These are phyloP conservation scores for Gobiocypris rarus DNA, from an alignment of 2,113 vertebrate species.

Conservation along the genomic window DNA sequence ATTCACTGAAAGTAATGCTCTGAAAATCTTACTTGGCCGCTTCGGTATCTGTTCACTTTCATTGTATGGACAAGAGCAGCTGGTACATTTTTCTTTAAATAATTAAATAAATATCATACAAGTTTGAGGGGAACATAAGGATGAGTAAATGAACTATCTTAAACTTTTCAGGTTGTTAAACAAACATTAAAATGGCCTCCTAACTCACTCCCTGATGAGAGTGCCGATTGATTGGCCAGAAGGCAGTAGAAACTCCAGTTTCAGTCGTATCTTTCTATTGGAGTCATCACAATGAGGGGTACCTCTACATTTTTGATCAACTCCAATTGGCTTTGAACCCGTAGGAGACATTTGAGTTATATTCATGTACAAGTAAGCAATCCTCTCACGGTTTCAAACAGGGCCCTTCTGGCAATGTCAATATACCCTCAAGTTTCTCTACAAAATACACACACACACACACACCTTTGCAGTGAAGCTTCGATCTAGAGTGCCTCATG, in stretches of 20 bases:
- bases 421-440: slow-evolving; percentile 67
- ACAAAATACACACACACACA: slow-evolving; percentile 48
- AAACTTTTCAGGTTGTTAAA: not conserved
- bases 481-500: slow-evolving; percentile 32
- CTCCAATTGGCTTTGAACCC: slow-evolving; percentile 51
- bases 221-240: not conserved
- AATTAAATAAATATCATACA: no score
- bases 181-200: not conserved
- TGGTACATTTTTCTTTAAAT: not conserved
- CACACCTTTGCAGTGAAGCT: slow-evolving; percentile 26
- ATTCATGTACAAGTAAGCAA: slow-evolving; percentile 67
- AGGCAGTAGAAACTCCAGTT: not conserved
- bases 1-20: not conserved
- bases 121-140: not conserved
- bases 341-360: slow-evolving; percentile 60
- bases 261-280: not conserved
- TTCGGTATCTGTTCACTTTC: not conserved
- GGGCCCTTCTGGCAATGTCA: slow-evolving; percentile 68
- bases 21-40: not conserved
- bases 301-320: slow-evolving; percentile 46
- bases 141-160: not conserved
- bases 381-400: slow-evolving; percentile 57
- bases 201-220: slow-evolving; percentile 1
- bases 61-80: not conserved
- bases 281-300: slow-evolving; percentile 31